These are phyloP conservation scores for human DNA, from an alignment of 2,113 vertebrate genomes.

Conservation along the genomic window DNA sequence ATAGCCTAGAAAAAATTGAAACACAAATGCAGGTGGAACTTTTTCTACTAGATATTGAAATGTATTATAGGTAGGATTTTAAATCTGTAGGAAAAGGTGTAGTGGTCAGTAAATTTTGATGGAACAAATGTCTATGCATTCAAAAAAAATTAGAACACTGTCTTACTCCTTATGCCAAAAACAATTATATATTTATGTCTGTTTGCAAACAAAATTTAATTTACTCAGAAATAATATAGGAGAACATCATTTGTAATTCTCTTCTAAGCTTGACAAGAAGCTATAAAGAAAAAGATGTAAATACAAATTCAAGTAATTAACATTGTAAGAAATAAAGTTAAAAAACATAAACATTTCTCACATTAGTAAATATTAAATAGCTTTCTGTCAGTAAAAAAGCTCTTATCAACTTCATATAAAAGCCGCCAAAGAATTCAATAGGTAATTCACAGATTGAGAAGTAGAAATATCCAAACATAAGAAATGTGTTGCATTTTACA, in stretches of 20 bases:
- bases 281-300: not conserved
- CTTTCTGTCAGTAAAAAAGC: too few relatives aligned
- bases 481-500: not conserved
- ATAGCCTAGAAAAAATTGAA: not conserved
- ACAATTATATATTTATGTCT: not conserved
- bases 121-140: not conserved
- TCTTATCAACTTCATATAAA: not conserved
- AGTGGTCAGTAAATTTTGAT: not conserved
- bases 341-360: not conserved
- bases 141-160: not conserved
- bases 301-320: not conserved
- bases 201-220: not conserved
- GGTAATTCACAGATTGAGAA: not conserved
- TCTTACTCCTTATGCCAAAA: not conserved
- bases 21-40: not conserved
- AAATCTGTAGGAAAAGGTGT: not conserved
- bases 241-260: not conserved
- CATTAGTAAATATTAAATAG: not conserved
- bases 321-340: not conserved
- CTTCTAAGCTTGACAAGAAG: not conserved
- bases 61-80: not conserved
- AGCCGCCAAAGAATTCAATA: not conserved
- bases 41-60: not conserved
- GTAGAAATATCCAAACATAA: not conserved
- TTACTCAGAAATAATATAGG: not conserved